phyloP scores from a whole-genome alignment of 2,888 invertebrate species.

The Brenthis hecate region DNA sequence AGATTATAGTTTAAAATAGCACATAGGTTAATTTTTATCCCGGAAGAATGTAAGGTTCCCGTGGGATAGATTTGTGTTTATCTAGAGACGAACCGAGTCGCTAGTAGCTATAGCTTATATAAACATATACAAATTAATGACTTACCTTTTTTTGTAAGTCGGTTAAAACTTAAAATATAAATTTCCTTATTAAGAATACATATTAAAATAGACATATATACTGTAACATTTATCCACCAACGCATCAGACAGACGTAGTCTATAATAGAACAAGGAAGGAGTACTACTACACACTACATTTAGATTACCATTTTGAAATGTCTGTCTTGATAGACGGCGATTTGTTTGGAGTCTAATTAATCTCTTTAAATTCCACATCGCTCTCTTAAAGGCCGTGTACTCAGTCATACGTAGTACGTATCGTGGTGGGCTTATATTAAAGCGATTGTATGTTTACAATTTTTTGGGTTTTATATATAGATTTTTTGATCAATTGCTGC shows the following conservation, averaged over 20 bases:
- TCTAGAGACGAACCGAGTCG: no score
- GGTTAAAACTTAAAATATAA: no score
- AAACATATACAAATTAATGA: no score
- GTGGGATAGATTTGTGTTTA: no score
- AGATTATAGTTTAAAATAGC: no score
- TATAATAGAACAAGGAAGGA: slow-evolving; percentile 40
- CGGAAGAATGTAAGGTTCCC: no score
- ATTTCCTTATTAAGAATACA: no score
- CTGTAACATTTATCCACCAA: slow-evolving; percentile 3
- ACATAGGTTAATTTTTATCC: no score
- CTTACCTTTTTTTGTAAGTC: no score
- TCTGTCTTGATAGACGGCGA: slow-evolving; percentile 37
- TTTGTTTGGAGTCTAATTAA: slow-evolving; percentile 40
- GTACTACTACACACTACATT: slow-evolving; percentile 31
- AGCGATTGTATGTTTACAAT: slow-evolving; percentile 1
- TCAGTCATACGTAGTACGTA: background rate
- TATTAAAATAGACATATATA: background rate
- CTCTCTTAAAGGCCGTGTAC: slow-evolving; percentile 22
- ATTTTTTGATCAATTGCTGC: background rate
- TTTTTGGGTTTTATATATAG: background rate
- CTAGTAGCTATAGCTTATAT: no score
- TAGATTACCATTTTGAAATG: slow-evolving; percentile 35
- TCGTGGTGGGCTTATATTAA: slow-evolving; percentile 10
- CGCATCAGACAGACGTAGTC: slow-evolving; percentile 19
- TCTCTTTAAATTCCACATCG: slow-evolving; percentile 37